Base-by-base conservation (phyloP, 1,140 invertebrate species). In the Euschistus heros region DNA sequence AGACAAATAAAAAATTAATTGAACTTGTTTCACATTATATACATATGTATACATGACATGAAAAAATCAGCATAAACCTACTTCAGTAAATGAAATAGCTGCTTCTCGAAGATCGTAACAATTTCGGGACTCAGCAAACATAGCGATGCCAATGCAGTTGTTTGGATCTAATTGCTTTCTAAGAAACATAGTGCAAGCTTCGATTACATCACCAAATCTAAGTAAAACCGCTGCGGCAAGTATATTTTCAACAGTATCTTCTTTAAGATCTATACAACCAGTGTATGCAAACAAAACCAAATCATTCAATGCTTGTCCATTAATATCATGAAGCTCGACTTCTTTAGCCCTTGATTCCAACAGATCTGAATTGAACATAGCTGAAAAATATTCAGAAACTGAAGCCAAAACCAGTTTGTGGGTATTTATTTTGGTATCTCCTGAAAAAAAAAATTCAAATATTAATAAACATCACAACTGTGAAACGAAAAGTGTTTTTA, bases 371-470 rank as follows among this genome's bases (percentile, higher is more conserved):
- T 90, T 94, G 74, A 97, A 97, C 92, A 96, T 96, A 52, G 91
- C 92, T 59, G 89, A 85, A 80, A 97, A 97, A 77, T 96, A 97
- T 77, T 94, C 91, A 71, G 91, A 94, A 55, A 88, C 89, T 65
- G 92, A 89, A 72, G 89, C 88, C 55, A 96, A 80, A 64, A 96
- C 88, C 66, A 95, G 72, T 63, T 83, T 77, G 74, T 87, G 85
- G 27, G 84, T 84, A 26, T 80, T 76, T 65, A 86, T 80, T 50
- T 78, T 76, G 74, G 84, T 86, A 71, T 73, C 77, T 65, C 78
- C 81, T 74, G 22, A 57, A 57, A 57, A 27, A 50, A n/a, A 50
- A 50, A 10, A 44, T 44, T n/a, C n/a, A n/a, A n/a, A n/a, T n/a
- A n/a, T n/a, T n/a, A n/a, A n/a, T n/a, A n/a, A n/a, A n/a, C n/a